Evolutionary conservation across 2,888 invertebrate genomes (phyloP), one percentile per base, ranked within the genome.

Genomic region (Merodon equestris): DNA sequence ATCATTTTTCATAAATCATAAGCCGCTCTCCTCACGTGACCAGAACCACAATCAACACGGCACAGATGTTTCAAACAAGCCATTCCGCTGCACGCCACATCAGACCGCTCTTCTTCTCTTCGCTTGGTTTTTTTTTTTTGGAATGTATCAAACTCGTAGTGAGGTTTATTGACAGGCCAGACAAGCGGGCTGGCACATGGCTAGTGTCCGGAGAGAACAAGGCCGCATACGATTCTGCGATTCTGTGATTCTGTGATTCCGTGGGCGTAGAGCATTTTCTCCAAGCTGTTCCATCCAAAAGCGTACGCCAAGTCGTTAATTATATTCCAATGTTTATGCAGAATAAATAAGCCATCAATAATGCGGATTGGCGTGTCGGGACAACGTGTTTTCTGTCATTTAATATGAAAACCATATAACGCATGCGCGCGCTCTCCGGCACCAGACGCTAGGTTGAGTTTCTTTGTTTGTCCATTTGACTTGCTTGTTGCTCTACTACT

Each of bases 281-380:
- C 74, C 60, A 70, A 74, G 74, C 74, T 60, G 70, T 61, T 66
- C 70, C 73, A 63, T 73, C 70, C 60, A 56, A 68, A 72, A 67
- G 74, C 57, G 64, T 64, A 74, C 64, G 73, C 72, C 71, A 83
- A 83, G 83, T 83, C 82, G 83, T 83, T 83, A 83, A 83, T 83
- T 83, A 83, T 83, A 82, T 83, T 83, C 72, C 83, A 83, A 81
- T 83, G 83, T 82, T 83, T 83, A 81, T 82, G 83, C 83, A 83
- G 82, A 83, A 83, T 83, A 83, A 83, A 83, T 83, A 83, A 83
- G 83, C 82, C 82, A 83, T 83, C 83, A 83, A 83, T 83, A 83
- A 83, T 75, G 64, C 63, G 77, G 81, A 83, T 82, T 83, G 83
- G 83, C 83, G 82, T 83, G 83, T 82, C 83, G 82, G 82, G 83